phyloP scores from a whole-genome alignment of 2,797 vertebrate species.

The Macroramphosus scolopax region DNA sequence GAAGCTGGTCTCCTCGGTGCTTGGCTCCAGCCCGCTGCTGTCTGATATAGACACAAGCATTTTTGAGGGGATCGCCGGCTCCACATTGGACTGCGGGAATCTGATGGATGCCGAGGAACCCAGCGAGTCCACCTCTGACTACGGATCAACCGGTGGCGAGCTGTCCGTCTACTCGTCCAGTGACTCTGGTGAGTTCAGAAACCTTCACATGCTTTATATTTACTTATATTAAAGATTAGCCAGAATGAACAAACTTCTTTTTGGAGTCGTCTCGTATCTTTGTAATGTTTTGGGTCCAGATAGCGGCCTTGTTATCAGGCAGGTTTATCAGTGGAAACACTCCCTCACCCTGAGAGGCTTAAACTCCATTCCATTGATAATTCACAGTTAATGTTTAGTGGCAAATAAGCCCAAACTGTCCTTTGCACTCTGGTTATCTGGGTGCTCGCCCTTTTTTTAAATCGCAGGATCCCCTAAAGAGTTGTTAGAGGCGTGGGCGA shows the following conservation, averaged over 20 bases:
- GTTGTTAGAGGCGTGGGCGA: constrained; percentile 20
- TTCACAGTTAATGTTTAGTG: constrained; percentile 46
- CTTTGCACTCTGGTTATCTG: constrained; percentile 42
- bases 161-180: constrained; percentile 70
- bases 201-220: too few relatives aligned
- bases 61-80: constrained; percentile 79
- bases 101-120: constrained; percentile 60
- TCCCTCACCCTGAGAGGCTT: neutral
- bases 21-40: constrained; percentile 77
- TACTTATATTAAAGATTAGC: neutral
- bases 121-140: constrained; percentile 74
- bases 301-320: neutral
- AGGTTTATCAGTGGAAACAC: constrained; percentile 25
- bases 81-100: constrained; percentile 75
- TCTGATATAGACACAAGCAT: constrained; percentile 79
- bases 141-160: constrained; percentile 73
- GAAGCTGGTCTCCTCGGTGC: constrained; percentile 67
- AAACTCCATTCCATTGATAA: constrained; percentile 24
- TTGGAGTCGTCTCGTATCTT: too few relatives aligned
- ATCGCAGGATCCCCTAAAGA: too few relatives aligned
- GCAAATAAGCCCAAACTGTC: constrained; percentile 17
- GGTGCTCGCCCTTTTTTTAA: too few relatives aligned
- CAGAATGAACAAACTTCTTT: neutral
- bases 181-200: constrained; percentile 82
- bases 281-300: neutral